A percentile compares a stretch with the other conserved stretches of the same genome.
These are phyloP conservation scores for Macrophya annulata DNA, from an alignment of 2,888 invertebrate species.

Conservation along the genomic window DNA sequence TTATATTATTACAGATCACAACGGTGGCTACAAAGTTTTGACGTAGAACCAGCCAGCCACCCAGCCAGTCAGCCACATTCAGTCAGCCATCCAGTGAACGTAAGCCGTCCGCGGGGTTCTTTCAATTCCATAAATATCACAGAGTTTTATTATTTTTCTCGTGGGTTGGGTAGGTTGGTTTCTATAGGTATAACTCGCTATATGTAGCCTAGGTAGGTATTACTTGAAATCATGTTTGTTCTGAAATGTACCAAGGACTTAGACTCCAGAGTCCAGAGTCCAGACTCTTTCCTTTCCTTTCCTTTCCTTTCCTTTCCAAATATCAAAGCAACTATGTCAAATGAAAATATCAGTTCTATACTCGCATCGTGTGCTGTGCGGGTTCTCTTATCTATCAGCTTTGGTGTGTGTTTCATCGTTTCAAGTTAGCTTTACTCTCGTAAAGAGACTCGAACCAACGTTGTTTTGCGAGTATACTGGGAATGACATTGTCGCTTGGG, in stretches of 20 bases:
- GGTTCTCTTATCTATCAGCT: not conserved
- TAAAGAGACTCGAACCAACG: constrained; percentile 10
- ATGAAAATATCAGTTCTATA: not conserved
- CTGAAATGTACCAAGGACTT: constrained; percentile 65
- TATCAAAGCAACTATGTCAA: not conserved
- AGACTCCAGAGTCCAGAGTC: constrained; percentile 19
- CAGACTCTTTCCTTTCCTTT: not conserved
- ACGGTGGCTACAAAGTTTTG: constrained; percentile 42
- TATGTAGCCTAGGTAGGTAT: constrained; percentile 53
- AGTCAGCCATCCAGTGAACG: constrained; percentile 10
- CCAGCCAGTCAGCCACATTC: not conserved
- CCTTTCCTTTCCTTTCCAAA: not conserved
- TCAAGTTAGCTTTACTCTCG: constrained; percentile 29
- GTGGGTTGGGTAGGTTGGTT: not conserved
- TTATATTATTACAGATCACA: constrained; percentile 50
- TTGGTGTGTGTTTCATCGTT: not conserved
- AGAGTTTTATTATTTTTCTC: constrained; percentile 47
- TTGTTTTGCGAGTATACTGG: not conserved
- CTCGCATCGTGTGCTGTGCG: not conserved
- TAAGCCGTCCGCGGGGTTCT: constrained; percentile 30
- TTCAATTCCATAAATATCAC: constrained; percentile 52
- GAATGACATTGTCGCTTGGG: constrained; percentile 15
- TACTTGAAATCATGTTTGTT: constrained; percentile 74
- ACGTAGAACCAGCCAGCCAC: constrained; percentile 7
- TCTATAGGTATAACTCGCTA: not conserved